These are phyloP conservation scores for Lagria hirta DNA, from an alignment of 2,888 invertebrate species.

Conservation along the genomic window DNA sequence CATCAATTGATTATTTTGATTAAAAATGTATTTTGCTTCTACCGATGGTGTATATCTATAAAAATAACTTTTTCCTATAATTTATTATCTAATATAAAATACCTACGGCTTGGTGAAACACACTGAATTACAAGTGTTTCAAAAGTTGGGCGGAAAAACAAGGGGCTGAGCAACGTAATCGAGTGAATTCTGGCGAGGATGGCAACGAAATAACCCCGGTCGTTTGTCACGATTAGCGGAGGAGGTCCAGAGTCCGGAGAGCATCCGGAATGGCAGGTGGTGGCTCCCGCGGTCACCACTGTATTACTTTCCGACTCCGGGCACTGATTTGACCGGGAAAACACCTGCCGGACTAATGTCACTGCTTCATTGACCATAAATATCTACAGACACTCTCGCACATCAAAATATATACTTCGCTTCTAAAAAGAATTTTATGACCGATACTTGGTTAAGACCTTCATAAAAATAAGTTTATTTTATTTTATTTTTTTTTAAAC, in stretches of 20 bases:
- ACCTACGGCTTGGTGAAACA: slow-evolving; percentile 14
- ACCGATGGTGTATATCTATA: too few relatives aligned
- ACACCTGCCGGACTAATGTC: slow-evolving; percentile 47
- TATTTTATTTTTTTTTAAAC: too few relatives aligned
- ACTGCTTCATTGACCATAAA: slow-evolving; percentile 36
- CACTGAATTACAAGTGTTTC: slow-evolving; percentile 14
- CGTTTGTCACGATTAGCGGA: slow-evolving; percentile 53
- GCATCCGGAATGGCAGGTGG: slow-evolving; percentile 46
- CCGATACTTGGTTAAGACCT: too few relatives aligned
- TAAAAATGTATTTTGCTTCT: too few relatives aligned
- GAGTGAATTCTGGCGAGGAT: slow-evolving; percentile 40
- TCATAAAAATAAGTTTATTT: too few relatives aligned
- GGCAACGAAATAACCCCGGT: slow-evolving; percentile 44
- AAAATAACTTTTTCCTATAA: too few relatives aligned
- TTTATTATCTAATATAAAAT: too few relatives aligned
- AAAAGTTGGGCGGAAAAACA: slow-evolving; percentile 11
- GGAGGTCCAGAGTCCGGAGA: slow-evolving; percentile 29
- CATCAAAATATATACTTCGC: too few relatives aligned
- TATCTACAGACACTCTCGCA: too few relatives aligned
- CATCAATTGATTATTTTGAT: too few relatives aligned
- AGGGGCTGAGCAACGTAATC: slow-evolving; percentile 37
- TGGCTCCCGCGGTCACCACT: slow-evolving; percentile 48
- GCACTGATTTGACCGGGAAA: slow-evolving; percentile 50
- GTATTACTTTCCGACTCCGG: slow-evolving; percentile 48
- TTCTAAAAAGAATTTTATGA: too few relatives aligned